Conservation (phyloP, 2,113 vertebrate genomes). For the Larimichthys polyactis region DNA sequence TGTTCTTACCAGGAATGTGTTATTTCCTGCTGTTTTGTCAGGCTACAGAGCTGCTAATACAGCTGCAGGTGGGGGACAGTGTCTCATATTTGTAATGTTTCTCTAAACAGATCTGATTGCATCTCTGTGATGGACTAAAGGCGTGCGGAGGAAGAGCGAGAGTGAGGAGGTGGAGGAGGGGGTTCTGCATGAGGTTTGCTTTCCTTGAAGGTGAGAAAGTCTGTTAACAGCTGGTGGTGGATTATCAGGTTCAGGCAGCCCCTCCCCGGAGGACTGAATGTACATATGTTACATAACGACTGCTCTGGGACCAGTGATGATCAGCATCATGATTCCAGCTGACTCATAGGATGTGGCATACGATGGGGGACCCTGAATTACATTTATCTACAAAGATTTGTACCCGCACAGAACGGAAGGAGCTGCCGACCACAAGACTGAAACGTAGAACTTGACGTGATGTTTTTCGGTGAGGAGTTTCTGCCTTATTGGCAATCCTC, state of each 20-base stretch:
- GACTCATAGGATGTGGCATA: slow-evolving; percentile 43
- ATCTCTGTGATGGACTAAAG: slow-evolving; percentile 38
- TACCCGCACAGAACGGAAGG: background rate
- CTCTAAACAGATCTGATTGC: slow-evolving; percentile 56
- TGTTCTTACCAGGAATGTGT: slow-evolving; percentile 18
- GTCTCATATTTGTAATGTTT: slow-evolving; percentile 31
- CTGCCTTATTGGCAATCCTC: background rate
- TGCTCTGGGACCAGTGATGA: slow-evolving; percentile 36
- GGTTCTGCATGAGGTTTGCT: slow-evolving; percentile 24
- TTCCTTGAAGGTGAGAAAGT: slow-evolving; percentile 56
- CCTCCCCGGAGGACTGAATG: slow-evolving; percentile 46
- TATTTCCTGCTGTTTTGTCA: slow-evolving; percentile 11
- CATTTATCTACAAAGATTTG: slow-evolving; percentile 1
- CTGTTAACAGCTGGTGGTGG: slow-evolving; percentile 44
- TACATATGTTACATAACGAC: slow-evolving; percentile 37
- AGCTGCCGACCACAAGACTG: slow-evolving; percentile 2
- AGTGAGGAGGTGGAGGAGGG: slow-evolving; percentile 10
- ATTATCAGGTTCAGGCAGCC: slow-evolving; percentile 45
- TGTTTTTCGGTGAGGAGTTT: background rate
- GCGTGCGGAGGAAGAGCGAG: slow-evolving; percentile 11
- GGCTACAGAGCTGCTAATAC: slow-evolving; percentile 3
- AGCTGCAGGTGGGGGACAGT: slow-evolving; percentile 9
- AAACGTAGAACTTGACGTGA: slow-evolving; percentile 2
- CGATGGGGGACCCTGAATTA: slow-evolving; percentile 9
- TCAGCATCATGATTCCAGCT: slow-evolving; percentile 42